Evolutionary conservation across 2,888 invertebrate genomes (phyloP).

Genomic region (Galerucella calmariensis): DNA sequence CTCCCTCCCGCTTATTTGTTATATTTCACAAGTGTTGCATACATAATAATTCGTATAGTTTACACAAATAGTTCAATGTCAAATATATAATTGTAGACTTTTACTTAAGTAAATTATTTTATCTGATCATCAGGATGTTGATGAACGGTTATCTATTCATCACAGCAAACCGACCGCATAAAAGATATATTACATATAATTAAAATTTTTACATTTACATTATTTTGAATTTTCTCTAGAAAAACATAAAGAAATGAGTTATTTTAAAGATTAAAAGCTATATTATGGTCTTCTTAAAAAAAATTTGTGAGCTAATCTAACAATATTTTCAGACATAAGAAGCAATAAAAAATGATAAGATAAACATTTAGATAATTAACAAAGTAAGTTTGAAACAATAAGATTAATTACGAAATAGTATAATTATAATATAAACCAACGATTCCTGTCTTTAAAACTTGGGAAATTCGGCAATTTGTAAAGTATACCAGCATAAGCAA

Average conservation of each 20-base stretch:
- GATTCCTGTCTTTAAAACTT: neutral
- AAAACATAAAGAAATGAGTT: too few species aligned
- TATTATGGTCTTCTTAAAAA: too few species aligned
- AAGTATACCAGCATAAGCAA: neutral
- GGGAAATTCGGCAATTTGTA: constrained; percentile 11
- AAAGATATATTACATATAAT: neutral
- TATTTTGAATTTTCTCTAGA: neutral
- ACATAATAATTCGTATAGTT: neutral
- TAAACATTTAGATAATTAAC: neutral
- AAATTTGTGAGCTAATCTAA: too few species aligned
- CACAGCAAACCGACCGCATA: neutral
- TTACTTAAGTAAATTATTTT: constrained; percentile 17
- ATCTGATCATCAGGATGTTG: constrained; percentile 16
- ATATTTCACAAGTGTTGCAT: constrained; percentile 3
- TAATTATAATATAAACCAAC: constrained; percentile 11
- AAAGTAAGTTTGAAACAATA: neutral
- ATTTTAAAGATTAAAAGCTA: too few species aligned
- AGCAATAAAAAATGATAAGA: too few species aligned
- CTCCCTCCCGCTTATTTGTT: neutral
- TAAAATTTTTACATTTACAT: neutral
- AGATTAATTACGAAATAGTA: neutral
- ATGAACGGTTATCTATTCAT: constrained; percentile 1
- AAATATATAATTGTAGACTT: constrained; percentile 6
- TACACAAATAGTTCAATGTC: constrained; percentile 19
- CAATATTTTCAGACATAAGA: too few species aligned